Conservation (phyloP, 2,888 invertebrate species). For the Digitonthophagus gazella region DNA sequence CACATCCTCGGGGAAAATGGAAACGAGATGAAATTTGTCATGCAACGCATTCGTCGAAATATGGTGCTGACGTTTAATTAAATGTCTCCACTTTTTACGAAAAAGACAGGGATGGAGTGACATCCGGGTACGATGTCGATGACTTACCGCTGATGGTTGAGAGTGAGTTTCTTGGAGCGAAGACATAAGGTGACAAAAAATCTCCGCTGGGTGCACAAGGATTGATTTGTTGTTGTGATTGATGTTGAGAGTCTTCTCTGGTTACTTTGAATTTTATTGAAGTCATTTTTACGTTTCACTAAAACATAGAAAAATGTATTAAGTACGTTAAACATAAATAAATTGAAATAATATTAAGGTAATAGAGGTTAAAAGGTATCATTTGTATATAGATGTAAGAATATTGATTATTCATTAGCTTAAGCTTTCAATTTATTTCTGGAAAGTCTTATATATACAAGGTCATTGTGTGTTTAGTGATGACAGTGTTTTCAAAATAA, state of each 20-base stretch:
- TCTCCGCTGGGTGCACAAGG: slow-evolving; percentile 35
- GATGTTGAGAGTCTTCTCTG: slow-evolving; percentile 39
- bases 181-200: slow-evolving; percentile 51
- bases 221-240: slow-evolving; percentile 30
- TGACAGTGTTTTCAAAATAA: too few relatives aligned
- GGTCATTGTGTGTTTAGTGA: too few relatives aligned
- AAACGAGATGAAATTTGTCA: slow-evolving; percentile 4
- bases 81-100: neutral
- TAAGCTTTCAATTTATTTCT: too few relatives aligned
- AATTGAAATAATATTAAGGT: too few relatives aligned
- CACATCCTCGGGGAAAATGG: neutral
- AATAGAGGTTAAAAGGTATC: too few relatives aligned
- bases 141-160: slow-evolving; percentile 53
- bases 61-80: slow-evolving; percentile 2
- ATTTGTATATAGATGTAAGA: too few relatives aligned
- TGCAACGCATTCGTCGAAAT: neutral
- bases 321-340: too few relatives aligned
- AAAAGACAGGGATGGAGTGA: neutral
- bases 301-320: neutral
- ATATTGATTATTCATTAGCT: too few relatives aligned
- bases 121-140: neutral
- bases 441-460: too few relatives aligned
- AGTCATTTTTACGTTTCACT: slow-evolving; percentile 33
- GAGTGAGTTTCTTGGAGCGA: slow-evolving; percentile 53
- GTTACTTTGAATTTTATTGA: slow-evolving; percentile 44